Conservation (phyloP, 2,797 vertebrate genomes). For the Linurgus olivaceus region DNA sequence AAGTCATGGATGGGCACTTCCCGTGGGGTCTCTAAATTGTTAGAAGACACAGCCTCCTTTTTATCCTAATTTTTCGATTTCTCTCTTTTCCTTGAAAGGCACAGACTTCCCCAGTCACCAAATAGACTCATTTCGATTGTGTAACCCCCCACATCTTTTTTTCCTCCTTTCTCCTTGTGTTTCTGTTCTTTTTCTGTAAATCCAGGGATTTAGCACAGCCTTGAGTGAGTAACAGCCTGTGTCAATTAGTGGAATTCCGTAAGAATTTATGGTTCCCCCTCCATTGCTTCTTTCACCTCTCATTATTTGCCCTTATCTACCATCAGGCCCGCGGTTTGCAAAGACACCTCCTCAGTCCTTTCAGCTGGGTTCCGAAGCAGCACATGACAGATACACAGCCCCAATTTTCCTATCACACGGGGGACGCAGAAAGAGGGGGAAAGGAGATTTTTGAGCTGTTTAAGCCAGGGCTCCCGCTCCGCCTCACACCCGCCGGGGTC, state of each 20-base stretch:
- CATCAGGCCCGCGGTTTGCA: not conserved
- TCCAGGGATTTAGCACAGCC: not conserved
- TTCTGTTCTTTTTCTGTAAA: not conserved
- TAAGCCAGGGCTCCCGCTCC: not conserved
- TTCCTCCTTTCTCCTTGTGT: not conserved
- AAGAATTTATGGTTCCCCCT: not conserved
- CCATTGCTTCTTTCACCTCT: too few relatives aligned
- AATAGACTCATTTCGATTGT: not conserved
- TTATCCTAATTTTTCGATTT: not conserved
- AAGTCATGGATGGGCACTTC: not conserved
- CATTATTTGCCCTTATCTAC: not conserved
- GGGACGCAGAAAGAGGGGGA: accelerated
- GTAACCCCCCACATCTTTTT: accelerated
- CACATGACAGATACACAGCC: accelerated
- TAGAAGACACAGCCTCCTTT: not conserved
- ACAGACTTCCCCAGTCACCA: accelerated
- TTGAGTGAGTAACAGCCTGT: not conserved
- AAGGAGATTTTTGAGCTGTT: accelerated
- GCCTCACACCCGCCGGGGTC: not conserved
- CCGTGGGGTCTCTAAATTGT: not conserved
- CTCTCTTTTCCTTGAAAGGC: not conserved
- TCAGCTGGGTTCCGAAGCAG: accelerated
- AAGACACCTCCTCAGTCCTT: not conserved
- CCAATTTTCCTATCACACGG: accelerated
- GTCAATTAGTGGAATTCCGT: not conserved